Percentiles rank a stretch among this genome's conserved stretches.
phyloP scores from a whole-genome alignment of 2,888 invertebrate genomes.

The Auanema sp. region DNA sequence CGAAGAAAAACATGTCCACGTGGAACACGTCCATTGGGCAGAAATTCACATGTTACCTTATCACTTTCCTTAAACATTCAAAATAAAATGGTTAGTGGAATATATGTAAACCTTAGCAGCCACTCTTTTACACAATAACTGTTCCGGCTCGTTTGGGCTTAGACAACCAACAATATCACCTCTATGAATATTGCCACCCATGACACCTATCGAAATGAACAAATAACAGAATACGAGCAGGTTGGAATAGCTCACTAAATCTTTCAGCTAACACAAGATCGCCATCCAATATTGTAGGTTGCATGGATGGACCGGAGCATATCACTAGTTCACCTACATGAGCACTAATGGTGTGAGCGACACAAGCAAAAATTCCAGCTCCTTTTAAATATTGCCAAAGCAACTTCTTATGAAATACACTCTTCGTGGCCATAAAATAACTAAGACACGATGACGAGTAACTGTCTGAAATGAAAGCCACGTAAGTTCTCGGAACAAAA shows the following conservation, averaged over 20 bases:
- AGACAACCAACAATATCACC: conserved; percentile 57
- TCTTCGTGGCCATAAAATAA: too few relatives aligned
- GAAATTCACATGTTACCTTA: conserved; percentile 23
- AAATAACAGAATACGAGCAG: too few relatives aligned
- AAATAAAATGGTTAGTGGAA: conserved; percentile 1
- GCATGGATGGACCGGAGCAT: conserved; percentile 56
- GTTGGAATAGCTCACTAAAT: conserved; percentile 31
- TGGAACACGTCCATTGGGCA: conserved; percentile 42
- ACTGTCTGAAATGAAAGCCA: too few relatives aligned
- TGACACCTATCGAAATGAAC: conserved; percentile 13
- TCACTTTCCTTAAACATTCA: conserved; percentile 33
- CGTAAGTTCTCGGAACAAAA: too few relatives aligned
- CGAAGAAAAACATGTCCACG: conserved; percentile 53
- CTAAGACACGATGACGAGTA: too few relatives aligned
- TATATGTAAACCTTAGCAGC: conserved; percentile 31
- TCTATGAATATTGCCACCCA: conserved; percentile 21
- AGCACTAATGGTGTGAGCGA: conserved; percentile 32
- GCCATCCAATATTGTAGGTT: conserved; percentile 56
- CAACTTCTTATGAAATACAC: not conserved
- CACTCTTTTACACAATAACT: conserved; percentile 47
- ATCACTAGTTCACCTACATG: conserved; percentile 50
- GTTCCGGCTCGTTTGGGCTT: conserved; percentile 46
- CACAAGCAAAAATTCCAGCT: conserved; percentile 38
- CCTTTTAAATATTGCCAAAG: conserved; percentile 25
- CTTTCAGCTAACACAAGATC: conserved; percentile 56